phyloP scores from a whole-genome alignment of 2,888 invertebrate species.

The Nysson spinosus region DNA sequence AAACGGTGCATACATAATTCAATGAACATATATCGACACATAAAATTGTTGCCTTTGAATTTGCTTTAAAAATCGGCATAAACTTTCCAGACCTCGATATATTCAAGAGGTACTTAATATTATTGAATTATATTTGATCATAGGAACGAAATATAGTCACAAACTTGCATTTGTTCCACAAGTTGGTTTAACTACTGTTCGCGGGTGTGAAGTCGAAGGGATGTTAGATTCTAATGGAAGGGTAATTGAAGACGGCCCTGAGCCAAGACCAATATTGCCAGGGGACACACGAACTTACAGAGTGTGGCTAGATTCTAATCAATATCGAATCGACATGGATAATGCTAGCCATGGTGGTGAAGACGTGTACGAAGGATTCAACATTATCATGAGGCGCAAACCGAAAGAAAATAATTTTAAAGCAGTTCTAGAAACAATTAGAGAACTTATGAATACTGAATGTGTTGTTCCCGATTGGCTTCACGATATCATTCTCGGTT shows the following conservation, averaged over 20 bases:
- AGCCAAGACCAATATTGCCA: constrained; percentile 90
- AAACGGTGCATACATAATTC: too few species aligned
- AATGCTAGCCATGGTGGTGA: constrained; percentile 88
- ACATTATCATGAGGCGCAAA: constrained; percentile 97
- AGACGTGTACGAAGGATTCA: constrained; percentile 95
- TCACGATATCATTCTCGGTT: constrained; percentile 97
- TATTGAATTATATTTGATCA: constrained; percentile 70
- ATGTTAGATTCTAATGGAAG: constrained; percentile 97
- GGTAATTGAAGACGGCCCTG: constrained; percentile 97
- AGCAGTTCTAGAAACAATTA: constrained; percentile 98
- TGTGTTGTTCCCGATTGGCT: constrained; percentile 98
- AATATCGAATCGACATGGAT: constrained; percentile 96
- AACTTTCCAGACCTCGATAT: too few species aligned
- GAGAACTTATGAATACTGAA: constrained; percentile 99
- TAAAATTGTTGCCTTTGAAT: too few species aligned
- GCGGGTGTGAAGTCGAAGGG: constrained; percentile 99
- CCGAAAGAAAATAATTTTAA: constrained; percentile 99
- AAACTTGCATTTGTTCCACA: constrained; percentile 93
- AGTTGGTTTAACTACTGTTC: constrained; percentile 92
- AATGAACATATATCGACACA: too few species aligned
- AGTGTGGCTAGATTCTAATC: constrained; percentile 97
- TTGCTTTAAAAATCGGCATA: too few species aligned
- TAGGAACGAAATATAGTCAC: constrained; percentile 88
- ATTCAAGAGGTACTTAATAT: too few species aligned
- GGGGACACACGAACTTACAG: constrained; percentile 95